Base-by-base conservation (phyloP, 2,888 invertebrate genomes). In the Eupithecia dodoneata region DNA sequence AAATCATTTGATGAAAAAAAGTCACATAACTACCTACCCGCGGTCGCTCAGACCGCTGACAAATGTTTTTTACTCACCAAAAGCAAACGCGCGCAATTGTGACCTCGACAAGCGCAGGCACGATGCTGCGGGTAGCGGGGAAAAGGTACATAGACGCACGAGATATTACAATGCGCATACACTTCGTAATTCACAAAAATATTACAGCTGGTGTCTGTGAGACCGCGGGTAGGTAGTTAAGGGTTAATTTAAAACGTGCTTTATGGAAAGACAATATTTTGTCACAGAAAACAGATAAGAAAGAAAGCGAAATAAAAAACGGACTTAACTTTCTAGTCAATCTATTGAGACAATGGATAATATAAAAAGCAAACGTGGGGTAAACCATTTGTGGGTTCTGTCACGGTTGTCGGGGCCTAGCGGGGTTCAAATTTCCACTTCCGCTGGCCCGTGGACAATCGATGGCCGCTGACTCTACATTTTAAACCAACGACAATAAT, bases 381-480 rank as follows among this genome's bases (percentile, higher is more conserved):
- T 89, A 88, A 88, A 90, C 88, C 89, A 89, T 91, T 91, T 91
- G 91, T 91, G 90, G 90, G 89, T 87, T 90, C 90, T 89, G 93
- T 94, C 93, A 93, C 93, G 93, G 92, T 85, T 85, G 84, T 92
- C 89, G 87, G 87, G 87, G 88, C 88, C 89, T 92, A 89, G 88
- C 90, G 87, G 90, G 90, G 91, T 88, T 94, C 91, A 90, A 92
- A 93, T 94, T 93, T 91, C 91, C 87, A 93, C 92, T 92, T 94
- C 94, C 94, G 93, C 87, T 86, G 86, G 88, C 88, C 88, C 88
- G 90, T 90, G 89, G 91, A 93, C 93, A 93, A 94, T 93, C 92
- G 92, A 92, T 92, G 92, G 92, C 90, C 90, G 89, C 86, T 87
- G 90, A 88, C 88, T 91, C 88, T 91, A 90, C 90, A 90, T 90